Base-by-base conservation (phyloP, 30 jellyfish, hydroid and myxozoan species). In the Cassiopea andromeda region DNA sequence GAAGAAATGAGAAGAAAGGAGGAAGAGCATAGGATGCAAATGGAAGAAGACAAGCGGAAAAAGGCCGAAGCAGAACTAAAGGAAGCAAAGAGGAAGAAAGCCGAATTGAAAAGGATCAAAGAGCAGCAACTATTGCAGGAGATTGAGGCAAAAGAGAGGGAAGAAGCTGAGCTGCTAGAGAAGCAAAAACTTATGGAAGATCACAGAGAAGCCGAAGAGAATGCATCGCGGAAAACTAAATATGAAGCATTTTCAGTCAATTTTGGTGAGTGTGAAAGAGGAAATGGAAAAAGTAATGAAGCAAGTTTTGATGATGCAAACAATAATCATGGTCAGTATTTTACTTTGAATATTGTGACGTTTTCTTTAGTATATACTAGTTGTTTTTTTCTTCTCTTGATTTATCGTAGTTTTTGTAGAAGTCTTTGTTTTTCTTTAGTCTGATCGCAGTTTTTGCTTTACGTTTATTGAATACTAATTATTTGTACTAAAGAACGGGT, bases 11-110 rank as follows among this genome's bases (percentile, higher is more conserved):
- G 66, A 18, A 54, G 44, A 68, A 45, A 70, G 72, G 92, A 82
- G 50, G 93, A 83, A 60, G 97, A 82, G 47, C 44, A 81, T 44
- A 60, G 77, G 80, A 43, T 61, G 64, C 87, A 74, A 45, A 67
- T 87, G 7, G 90, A 87, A 73, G 86, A 87, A 68, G 94, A 87
- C 38, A 77, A 71, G 27, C 85, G 85, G 44, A 87, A 69, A 72
- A 87, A 80, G 64, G 94, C 94, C 7, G 94, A 87, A 72, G 94
- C 94, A 1, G 94, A 87, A 86, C 45, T 75, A 60, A 87, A 69
- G 60, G 94, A 87, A 69, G 87, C 90, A 44, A 87, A 76, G 19
- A 48, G 90, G 72, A 84, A 82, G 85, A 90, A 90, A 73, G 94
- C 90, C 48, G 94, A 91, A 80, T 73, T 91, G 18, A 83, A 72